Evolutionary conservation across 2,797 vertebrate species (phyloP), one percentile per base, ranked within the genome.

Genomic region (Craterocephalus amniculus): DNA sequence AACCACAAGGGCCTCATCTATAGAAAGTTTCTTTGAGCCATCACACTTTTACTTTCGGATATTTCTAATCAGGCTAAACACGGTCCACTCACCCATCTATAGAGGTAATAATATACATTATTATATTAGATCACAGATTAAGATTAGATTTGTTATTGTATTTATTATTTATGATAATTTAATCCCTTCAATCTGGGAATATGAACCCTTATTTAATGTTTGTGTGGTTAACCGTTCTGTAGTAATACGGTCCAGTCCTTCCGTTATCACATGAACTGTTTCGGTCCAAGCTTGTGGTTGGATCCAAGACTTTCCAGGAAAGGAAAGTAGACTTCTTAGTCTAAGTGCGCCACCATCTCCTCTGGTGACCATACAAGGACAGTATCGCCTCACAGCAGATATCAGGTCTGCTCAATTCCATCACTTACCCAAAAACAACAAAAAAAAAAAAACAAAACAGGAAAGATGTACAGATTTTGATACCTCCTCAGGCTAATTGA

Each of bases 341-440:
- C 59, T 51, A 55, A 68, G 74, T 64, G 83, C 35, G 61, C 73
- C 69, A 65, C 52, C 68, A 59, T 76, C 45, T 59, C 65, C 34
- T 64, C 60, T 45, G 63, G 57, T 90, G 88, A 89, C 92, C 91
- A 90, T 91, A 94, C 84, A 93, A 83, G 91, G 92, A 74, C 43
- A 78, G 70, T 22, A 27, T 69, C 63, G 45, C 49, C 49, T 66
- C 72, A 67, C 55, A 76, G n/a, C 24, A 38, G 0, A 79, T n/a
- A n/a, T n/a, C n/a, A n/a, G n/a, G n/a, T n/a, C n/a, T n/a, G n/a
- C n/a, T n/a, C n/a, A n/a, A n/a, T n/a, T n/a, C n/a, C n/a, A n/a
- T n/a, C n/a, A n/a, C n/a, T n/a, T n/a, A n/a, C 12, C 35, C 49
- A 22, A 63, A 72, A 64, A 34, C 1, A 34, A 34, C 4, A 2